phyloP scores from a whole-genome alignment of 2,888 invertebrate species.

The Xanthorhoe designata region DNA sequence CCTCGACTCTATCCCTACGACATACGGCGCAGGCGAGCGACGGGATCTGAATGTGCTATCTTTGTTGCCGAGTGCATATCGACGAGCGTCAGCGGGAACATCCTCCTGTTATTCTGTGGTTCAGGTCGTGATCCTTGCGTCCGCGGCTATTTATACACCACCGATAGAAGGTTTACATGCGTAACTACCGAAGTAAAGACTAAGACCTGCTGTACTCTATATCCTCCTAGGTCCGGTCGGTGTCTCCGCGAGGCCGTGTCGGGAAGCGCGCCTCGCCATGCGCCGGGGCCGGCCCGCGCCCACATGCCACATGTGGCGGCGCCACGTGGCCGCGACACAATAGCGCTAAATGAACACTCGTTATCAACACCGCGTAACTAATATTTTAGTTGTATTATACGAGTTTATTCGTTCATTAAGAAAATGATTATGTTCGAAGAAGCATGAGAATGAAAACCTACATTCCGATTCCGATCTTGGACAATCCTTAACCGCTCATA shows the following conservation, averaged over 20 bases:
- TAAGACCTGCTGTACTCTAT: background rate
- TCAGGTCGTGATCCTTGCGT: conserved; percentile 13
- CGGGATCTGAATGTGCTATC: conserved; percentile 15
- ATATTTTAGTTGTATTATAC: background rate
- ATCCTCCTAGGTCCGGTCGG: background rate
- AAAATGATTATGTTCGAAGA: background rate
- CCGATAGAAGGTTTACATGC: background rate
- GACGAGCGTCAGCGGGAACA: conserved; percentile 13
- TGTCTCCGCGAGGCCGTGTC: background rate
- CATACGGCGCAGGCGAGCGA: conserved; percentile 4
- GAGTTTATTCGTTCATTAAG: background rate
- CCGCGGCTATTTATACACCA: conserved; percentile 10
- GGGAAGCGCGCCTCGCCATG: background rate
- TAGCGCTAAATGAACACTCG: conserved; percentile 9
- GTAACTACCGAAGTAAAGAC: background rate
- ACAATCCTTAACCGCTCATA: too few species aligned
- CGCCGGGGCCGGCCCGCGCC: too few species aligned
- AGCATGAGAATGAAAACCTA: background rate
- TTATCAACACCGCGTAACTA: conserved; percentile 2
- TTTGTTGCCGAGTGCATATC: conserved; percentile 24
- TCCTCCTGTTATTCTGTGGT: conserved; percentile 13
- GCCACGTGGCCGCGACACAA: conserved; percentile 10
- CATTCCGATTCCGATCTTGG: background rate
- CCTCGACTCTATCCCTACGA: conserved; percentile 4
- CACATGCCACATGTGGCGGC: background rate